phyloP scores from a whole-genome alignment of 2,797 vertebrate genomes.

The Pangasius mekongensis region DNA sequence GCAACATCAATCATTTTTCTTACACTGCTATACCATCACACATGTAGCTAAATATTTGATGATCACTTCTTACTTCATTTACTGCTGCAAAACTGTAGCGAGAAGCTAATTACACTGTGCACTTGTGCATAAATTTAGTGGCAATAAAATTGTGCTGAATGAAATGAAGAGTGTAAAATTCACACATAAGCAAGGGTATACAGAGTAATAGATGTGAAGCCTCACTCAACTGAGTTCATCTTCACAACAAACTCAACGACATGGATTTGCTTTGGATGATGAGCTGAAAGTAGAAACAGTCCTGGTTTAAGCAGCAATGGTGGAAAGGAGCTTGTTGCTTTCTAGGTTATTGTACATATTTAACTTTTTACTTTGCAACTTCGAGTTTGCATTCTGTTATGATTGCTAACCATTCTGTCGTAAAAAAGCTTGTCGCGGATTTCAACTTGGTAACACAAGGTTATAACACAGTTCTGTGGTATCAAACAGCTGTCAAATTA shows the following conservation, averaged over 20 bases:
- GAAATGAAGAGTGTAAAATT: conserved; percentile 9
- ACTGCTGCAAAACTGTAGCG: conserved; percentile 12
- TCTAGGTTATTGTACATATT: neutral
- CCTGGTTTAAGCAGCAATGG: neutral
- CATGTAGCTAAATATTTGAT: neutral
- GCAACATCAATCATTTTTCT: neutral
- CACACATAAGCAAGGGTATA: neutral
- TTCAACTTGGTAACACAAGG: neutral
- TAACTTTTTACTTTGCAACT: neutral
- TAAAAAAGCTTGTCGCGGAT: neutral
- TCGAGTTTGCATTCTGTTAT: neutral
- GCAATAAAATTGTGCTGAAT: conserved; percentile 18
- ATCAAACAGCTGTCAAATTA: neutral
- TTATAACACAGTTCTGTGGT: neutral
- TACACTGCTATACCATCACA: neutral
- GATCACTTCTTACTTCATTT: conserved; percentile 14
- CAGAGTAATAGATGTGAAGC: conserved; percentile 8
- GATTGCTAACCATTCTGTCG: neutral
- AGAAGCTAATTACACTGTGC: conserved; percentile 23
- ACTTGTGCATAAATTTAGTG: neutral
- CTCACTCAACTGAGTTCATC: neutral
- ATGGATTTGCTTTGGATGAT: conserved; percentile 10
- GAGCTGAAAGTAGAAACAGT: neutral
- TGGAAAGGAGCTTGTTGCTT: neutral
- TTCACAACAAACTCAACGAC: conserved; percentile 8